Evolutionary conservation across 2,113 vertebrate species (phyloP).

Genomic region (Epinephelus lanceolatus): DNA sequence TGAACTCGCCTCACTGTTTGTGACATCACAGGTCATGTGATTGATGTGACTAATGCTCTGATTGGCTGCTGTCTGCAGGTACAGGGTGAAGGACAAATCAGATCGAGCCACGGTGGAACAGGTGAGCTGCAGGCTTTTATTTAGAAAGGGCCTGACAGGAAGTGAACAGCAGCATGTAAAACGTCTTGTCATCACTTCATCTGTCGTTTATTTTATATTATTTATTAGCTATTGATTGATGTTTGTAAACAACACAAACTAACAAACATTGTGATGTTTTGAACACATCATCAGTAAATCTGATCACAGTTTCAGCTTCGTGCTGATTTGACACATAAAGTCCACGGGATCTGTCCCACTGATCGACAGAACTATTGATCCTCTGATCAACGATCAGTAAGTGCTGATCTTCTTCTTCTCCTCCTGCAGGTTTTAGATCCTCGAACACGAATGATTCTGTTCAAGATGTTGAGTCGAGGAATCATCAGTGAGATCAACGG

Average conservation of each 20-base stretch:
- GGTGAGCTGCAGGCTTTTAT: constrained; percentile 74
- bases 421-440: constrained; percentile 91
- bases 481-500: constrained; percentile 95
- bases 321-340: too few relatives aligned
- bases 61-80: constrained; percentile 83
- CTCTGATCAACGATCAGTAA: too few relatives aligned
- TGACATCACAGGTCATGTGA: not conserved
- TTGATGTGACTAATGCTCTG: not conserved
- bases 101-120: constrained; percentile 98
- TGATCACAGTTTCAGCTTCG: too few relatives aligned
- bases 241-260: too few relatives aligned
- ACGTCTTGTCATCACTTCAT: too few relatives aligned
- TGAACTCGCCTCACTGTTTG: not conserved
- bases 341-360: too few relatives aligned
- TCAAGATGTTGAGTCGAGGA: constrained; percentile 95
- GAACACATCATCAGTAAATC: too few relatives aligned
- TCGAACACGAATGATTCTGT: constrained; percentile 96
- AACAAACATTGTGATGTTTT: too few relatives aligned
- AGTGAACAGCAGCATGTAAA: not conserved
- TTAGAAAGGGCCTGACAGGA: constrained; percentile 24
- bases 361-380: too few relatives aligned
- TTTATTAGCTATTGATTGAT: too few relatives aligned
- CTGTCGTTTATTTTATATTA: too few relatives aligned
- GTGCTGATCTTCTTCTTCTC: not conserved
- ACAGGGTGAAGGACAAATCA: constrained; percentile 96